These are phyloP conservation scores for Opisthograptis luteolata DNA, from an alignment of 2,888 invertebrate genomes.

Conservation along the genomic window DNA sequence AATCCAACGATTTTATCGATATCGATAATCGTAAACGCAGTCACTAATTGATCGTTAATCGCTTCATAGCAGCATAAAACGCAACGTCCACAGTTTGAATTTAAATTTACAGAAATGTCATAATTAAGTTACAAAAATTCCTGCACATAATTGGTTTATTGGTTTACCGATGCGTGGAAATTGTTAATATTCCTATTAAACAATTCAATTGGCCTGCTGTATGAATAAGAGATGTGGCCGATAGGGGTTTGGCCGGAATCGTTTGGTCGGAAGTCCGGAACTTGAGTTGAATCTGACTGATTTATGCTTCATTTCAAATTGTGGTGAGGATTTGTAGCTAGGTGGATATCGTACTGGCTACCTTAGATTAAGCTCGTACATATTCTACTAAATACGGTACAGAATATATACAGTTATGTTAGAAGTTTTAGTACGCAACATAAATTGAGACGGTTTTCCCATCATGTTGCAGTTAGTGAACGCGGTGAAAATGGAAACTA, in stretches of 20 bases:
- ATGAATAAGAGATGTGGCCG: not conserved
- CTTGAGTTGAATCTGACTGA: too few species aligned
- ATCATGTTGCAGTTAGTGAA: too few species aligned
- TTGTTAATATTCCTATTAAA: conserved; percentile 37
- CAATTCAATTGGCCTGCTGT: conserved; percentile 41
- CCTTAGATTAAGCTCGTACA: too few species aligned
- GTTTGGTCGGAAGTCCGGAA: not conserved
- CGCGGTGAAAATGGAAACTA: too few species aligned
- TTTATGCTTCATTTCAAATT: too few species aligned
- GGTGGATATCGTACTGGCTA: too few species aligned
- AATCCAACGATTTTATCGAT: not conserved
- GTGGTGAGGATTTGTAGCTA: too few species aligned
- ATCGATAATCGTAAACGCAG: conserved; percentile 1
- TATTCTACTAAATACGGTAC: too few species aligned
- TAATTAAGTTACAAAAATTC: not conserved
- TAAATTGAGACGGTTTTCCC: too few species aligned
- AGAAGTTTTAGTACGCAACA: too few species aligned
- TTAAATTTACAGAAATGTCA: not conserved
- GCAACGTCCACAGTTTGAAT: not conserved
- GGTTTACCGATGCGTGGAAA: conserved; percentile 1
- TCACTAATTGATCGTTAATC: conserved; percentile 4
- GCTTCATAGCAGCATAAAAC: not conserved
- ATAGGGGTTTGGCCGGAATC: conserved; percentile 1
- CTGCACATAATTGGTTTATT: not conserved
- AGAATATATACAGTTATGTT: too few species aligned